Evolutionary conservation across 2,888 invertebrate genomes (phyloP), one percentile per base, ranked within the genome.

Genomic region (Trissoscelio sp.): DNA sequence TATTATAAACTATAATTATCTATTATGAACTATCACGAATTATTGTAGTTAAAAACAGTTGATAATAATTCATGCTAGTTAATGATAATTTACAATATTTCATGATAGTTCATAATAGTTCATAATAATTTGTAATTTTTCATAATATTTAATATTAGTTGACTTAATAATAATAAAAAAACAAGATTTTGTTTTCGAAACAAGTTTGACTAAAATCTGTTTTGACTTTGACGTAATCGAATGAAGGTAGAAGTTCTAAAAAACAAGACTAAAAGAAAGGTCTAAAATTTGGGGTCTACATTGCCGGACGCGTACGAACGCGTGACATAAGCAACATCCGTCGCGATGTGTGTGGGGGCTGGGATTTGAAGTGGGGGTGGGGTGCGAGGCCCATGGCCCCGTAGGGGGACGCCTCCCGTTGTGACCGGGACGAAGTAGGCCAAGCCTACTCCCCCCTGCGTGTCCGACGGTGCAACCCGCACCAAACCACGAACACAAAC

Each of bases 381-480:
- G 70, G 83, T 80, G 77, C 74, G 83, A 84, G 85, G 83, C 85
- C 83, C 84, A 78, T 86, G 86, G 86, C 85, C 86, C 83, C 86
- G 77, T 78, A 78, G 79, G 74, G 70, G 74, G 77, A 72, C 79
- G 80, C 82, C 74, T 57, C 82, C 83, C 83, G 86, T 87, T 86
- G 86, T 88, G 85, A 83, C 77, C 81, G 80, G 83, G 86, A 83
- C 85, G 79, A 87, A 88, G 87, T 87, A 84, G 87, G 86, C 86
- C 88, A 87, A 86, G 87, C 87, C 86, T 85, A 86, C 87, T 87
- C 87, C 88, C 87, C 85, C 82, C 83, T 86, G 78, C 78, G 80
- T 66, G 67, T 53, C 48, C 34, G 46, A 67, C 55, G 62, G 18
- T 74, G 44, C 60, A 66, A 9, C 11, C 24, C 42, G 48, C 37